These are phyloP conservation scores for Psittacus erithacus DNA, from an alignment of 2,113 vertebrate genomes.

Conservation along the genomic window DNA sequence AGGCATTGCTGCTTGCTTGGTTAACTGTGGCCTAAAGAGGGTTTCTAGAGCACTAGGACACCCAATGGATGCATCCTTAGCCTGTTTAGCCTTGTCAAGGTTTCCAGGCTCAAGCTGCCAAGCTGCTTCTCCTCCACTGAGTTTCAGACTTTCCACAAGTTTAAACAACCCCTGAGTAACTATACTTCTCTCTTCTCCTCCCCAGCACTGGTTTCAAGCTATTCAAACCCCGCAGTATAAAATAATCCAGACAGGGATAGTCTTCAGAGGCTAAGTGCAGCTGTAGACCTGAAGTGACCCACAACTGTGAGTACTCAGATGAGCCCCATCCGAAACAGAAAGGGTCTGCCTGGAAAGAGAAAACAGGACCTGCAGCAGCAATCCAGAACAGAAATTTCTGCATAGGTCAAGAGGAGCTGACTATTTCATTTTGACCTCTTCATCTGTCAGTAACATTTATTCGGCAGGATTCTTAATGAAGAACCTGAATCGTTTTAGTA, in stretches of 20 bases:
- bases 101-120: neutral
- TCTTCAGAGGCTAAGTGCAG: neutral
- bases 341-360: neutral
- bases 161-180: neutral
- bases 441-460: neutral
- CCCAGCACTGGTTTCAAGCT: neutral
- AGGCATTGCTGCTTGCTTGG: neutral
- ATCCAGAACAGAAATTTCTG: neutral
- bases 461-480: neutral
- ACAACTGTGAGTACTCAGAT: neutral
- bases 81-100: neutral
- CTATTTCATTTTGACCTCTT: neutral
- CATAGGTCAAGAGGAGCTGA: neutral
- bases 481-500: neutral
- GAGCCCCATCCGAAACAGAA: neutral
- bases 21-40: neutral
- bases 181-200: neutral
- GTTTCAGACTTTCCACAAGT: neutral
- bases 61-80: neutral
- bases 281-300: neutral
- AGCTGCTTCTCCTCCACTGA: neutral
- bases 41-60: neutral
- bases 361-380: neutral
- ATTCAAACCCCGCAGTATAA: neutral
- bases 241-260: neutral